Base-by-base conservation (phyloP, 2,797 vertebrate species). In the Chelon labrosus region DNA sequence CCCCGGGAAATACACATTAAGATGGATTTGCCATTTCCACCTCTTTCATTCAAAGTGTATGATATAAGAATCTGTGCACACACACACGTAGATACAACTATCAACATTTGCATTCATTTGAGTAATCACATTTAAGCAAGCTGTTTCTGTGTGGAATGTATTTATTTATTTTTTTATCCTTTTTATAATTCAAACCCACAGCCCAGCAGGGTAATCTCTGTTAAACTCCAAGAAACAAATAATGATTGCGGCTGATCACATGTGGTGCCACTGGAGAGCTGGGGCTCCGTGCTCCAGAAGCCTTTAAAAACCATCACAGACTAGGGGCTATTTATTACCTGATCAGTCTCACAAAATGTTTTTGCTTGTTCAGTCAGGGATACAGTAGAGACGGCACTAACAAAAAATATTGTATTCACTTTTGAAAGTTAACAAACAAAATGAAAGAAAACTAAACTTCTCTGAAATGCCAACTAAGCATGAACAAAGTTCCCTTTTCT, bases 221-320 rank as follows among this genome's bases (percentile, higher is more conserved):
- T 85, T 86, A 66, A 79, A 81, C 83, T 83, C 73, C 57, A 62
- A 85, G 75, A 71, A 85, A 79, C 70, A 73, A 78, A 82, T 87
- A 88, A 90, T 85, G 75, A 91, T 87, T 85, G 87, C 67, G 10
- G 79, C 79, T 86, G 82, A 88, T 86, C 73, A 27, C 79, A 73
- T 73, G 73, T 10, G 44, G 66, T 65, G 83, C 79, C 83, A 71
- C 83, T 61, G 59, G 85, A 89, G 85, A 90, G 65, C 68, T 2
- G 58, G n/a, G 42, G 72, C 76, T 83, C 57, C 8, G 58, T 71
- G 70, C 76, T 65, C 27, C 27, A 66, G 25, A 56, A 82, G 73
- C 73, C 74, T 83, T 78, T 68, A 78, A 71, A 89, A 85, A 81
- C 62, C 75, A 79, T 72, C 53, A 67, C 56, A 70, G 52, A 70